Evolutionary conservation across 2,888 invertebrate genomes (phyloP), one percentile per base, ranked within the genome.

Genomic region (Escarpia spicata): DNA sequence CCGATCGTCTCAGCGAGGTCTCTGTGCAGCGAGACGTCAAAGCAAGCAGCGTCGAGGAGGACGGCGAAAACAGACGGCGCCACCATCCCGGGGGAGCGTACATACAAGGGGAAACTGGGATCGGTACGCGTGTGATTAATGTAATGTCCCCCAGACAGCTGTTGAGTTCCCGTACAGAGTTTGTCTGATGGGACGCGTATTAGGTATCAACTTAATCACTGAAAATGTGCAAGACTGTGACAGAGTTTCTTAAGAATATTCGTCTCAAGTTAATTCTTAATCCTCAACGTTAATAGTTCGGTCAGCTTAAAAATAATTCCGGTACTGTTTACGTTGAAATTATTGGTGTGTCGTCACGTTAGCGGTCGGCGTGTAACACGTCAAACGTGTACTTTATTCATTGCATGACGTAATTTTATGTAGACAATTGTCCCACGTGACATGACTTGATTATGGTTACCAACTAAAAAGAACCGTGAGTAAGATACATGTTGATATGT

Each of bases 81-180:
- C 75, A 75, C 75, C 75, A 75, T 75, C 75, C 75, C 75, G n/a
- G 75, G 52, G 75, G 75, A 75, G 75, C 75, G 75, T 19, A 75
- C 75, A 19, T 75, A 75, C 75, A 75, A 26, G n/a, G 75, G 75
- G 75, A 75, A 75, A 26, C 75, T n/a, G 75, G n/a, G 75, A 26
- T 75, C 75, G 19, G 75, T 75, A 26, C 75, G 26, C 75, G 75
- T 75, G 75, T 75, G n/a, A 75, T n/a, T 75, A 75, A 75, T n/a
- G 19, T 75, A 26, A 26, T 26, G 75, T 75, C 75, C 75, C 19
- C 75, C 75, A 26, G 75, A 75, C 75, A 75, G 26, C 75, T 26
- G 75, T 75, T 75, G 75, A 75, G 52, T 75, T 75, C 75, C 75
- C 75, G 3, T 26, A 75, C 75, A 75, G 19, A 75, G 75, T 75